These are phyloP conservation scores for Pseudorhiza aurosa DNA, from an alignment of 30 jellyfish, hydroid and myxozoan genomes.

Conservation along the genomic window DNA sequence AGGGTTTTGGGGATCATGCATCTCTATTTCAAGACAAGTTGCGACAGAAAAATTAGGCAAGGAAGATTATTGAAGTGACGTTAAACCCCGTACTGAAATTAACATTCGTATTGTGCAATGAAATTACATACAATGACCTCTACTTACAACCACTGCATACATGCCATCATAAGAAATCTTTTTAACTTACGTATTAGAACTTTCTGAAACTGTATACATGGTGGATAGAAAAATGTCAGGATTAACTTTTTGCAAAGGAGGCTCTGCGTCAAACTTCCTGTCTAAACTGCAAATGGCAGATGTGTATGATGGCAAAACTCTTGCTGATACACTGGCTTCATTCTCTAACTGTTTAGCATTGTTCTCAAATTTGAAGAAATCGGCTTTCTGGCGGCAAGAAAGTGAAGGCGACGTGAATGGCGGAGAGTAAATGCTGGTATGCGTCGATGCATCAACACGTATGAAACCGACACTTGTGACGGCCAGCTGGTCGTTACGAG, in stretches of 20 bases:
- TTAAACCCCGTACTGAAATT: conserved; percentile 37
- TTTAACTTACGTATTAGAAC: conserved; percentile 23
- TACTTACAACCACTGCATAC: conserved; percentile 36
- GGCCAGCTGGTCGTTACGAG: conserved; percentile 48
- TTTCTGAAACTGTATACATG: conserved; percentile 53
- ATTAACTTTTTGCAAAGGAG: conserved; percentile 91
- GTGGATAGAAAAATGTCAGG: conserved; percentile 93
- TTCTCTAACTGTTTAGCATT: conserved; percentile 25
- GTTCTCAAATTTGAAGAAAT: conserved; percentile 54
- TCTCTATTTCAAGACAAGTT: too few relatives aligned
- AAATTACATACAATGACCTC: conserved; percentile 38
- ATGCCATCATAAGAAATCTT: background rate
- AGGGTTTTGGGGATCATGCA: too few relatives aligned
- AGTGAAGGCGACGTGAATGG: conserved; percentile 68
- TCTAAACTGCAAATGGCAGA: conserved; percentile 45
- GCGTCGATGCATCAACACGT: conserved; percentile 55
- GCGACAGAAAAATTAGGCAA: too few relatives aligned
- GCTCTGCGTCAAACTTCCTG: conserved; percentile 60
- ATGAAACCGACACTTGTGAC: conserved; percentile 58
- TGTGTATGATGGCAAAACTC: conserved; percentile 42
- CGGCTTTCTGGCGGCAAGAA: conserved; percentile 57
- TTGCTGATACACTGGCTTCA: conserved; percentile 18
- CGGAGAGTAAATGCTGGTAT: conserved; percentile 60
- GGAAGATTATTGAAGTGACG: too few relatives aligned
- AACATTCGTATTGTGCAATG: conserved; percentile 36